Conservation (phyloP, 2,888 invertebrate genomes). For the Xanthorhoe designata region DNA sequence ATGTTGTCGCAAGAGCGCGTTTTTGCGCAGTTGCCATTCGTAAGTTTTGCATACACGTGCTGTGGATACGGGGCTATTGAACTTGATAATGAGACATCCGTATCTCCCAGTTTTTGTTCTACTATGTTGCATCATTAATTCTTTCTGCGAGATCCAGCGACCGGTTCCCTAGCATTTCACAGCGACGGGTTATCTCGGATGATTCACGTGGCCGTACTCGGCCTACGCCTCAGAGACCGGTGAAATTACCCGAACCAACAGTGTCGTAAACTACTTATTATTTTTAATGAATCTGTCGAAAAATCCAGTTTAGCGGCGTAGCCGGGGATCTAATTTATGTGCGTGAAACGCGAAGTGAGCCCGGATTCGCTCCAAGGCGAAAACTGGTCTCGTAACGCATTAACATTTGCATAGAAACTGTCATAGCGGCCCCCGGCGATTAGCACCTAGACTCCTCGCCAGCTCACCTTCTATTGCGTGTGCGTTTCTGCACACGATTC, state of each 20-base stretch:
- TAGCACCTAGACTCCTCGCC: slow-evolving; percentile 72
- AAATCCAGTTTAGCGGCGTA: slow-evolving; percentile 69
- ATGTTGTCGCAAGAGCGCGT: slow-evolving; percentile 61
- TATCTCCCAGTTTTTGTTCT: slow-evolving; percentile 72
- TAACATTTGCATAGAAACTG: slow-evolving; percentile 85
- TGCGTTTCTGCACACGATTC: slow-evolving; percentile 59
- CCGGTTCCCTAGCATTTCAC: slow-evolving; percentile 51
- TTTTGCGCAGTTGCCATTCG: slow-evolving; percentile 69
- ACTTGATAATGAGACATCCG: slow-evolving; percentile 82
- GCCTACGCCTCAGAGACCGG: slow-evolving; percentile 32
- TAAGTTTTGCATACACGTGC: slow-evolving; percentile 83
- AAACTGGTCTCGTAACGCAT: slow-evolving; percentile 82
- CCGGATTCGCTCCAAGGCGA: slow-evolving; percentile 78
- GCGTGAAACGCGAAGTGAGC: slow-evolving; percentile 71
- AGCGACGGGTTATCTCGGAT: slow-evolving; percentile 50
- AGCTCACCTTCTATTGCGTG: slow-evolving; percentile 52
- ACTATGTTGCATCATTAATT: slow-evolving; percentile 76
- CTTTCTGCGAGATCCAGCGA: slow-evolving; percentile 56
- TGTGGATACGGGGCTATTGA: slow-evolving; percentile 81
- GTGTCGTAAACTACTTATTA: slow-evolving; percentile 44
- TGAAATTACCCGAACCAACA: slow-evolving; percentile 38
- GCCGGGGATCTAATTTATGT: slow-evolving; percentile 65
- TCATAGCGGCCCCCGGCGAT: slow-evolving; percentile 77
- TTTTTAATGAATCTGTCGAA: slow-evolving; percentile 50
- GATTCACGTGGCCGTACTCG: slow-evolving; percentile 52